Percentiles rank a stretch among this genome's conserved stretches.
These are phyloP conservation scores for Zaprionus camerounensis DNA, from an alignment of 1,140 invertebrate genomes.

Conservation along the genomic window DNA sequence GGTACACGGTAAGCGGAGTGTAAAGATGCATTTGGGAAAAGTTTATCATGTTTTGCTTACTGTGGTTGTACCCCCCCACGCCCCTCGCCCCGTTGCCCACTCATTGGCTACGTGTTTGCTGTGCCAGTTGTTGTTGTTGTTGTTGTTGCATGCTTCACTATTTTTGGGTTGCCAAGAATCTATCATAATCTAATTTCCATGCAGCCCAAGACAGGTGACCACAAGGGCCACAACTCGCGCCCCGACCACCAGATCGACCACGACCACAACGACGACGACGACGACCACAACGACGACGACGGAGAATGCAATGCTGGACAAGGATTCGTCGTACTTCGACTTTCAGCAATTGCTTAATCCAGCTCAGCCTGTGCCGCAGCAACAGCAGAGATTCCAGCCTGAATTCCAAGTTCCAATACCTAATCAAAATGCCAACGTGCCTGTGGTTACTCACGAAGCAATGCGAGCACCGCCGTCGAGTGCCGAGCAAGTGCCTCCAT, in stretches of 20 bases:
- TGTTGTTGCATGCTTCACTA: constrained; percentile 39
- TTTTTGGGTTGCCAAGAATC: constrained; percentile 5
- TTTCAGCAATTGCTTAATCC: constrained; percentile 24
- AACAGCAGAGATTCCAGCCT: not conserved
- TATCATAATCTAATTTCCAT: constrained; percentile 34
- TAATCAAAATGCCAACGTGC: constrained; percentile 2
- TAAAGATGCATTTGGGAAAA: not conserved
- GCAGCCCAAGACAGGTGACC: constrained; percentile 25
- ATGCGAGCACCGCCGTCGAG: not conserved
- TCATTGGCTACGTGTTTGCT: constrained; percentile 5
- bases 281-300: constrained; percentile 13
- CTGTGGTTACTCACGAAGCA: constrained; percentile 7
- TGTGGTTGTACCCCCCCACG: constrained; percentile 22
- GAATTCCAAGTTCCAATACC: not conserved
- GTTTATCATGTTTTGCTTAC: constrained; percentile 12
- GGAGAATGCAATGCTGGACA: constrained; percentile 1
- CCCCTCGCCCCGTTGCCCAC: not conserved
- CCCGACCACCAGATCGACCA: not conserved
- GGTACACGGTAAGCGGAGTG: constrained; percentile 23
- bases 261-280: constrained; percentile 1
- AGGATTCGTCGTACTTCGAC: constrained; percentile 28
- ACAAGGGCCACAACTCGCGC: not conserved
- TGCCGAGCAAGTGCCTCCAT: not conserved
- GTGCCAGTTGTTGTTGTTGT: constrained; percentile 42
- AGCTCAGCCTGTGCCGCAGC: not conserved